A percentile compares a stretch with the other conserved stretches of the same genome.
Evolutionary conservation across 2,113 vertebrate genomes (phyloP).

Genomic region (Scortum barcoo): DNA sequence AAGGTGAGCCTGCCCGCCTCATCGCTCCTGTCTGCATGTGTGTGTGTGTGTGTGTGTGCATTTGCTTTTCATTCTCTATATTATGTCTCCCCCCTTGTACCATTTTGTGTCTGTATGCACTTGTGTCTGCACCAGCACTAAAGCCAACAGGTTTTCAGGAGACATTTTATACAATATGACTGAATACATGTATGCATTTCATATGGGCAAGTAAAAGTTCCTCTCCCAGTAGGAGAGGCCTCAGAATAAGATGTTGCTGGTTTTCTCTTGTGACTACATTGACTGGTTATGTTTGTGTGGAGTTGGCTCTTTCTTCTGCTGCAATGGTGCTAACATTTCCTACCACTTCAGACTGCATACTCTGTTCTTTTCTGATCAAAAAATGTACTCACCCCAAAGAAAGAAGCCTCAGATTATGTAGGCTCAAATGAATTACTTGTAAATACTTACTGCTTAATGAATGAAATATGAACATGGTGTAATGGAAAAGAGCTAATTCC

Average conservation of each 20-base stretch:
- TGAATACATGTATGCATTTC: background rate
- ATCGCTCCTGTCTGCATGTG: conserved; percentile 1
- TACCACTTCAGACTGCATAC: conserved; percentile 22
- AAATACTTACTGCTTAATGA: conserved; percentile 17
- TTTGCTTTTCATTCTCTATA: conserved; percentile 1
- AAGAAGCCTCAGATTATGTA: background rate
- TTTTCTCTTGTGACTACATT: background rate
- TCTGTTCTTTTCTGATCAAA: conserved; percentile 40
- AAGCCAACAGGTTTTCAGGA: conserved; percentile 8
- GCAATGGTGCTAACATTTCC: conserved; percentile 36
- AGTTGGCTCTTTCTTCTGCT: conserved; percentile 36
- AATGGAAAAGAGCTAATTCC: background rate
- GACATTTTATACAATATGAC: background rate
- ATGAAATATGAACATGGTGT: conserved; percentile 11
- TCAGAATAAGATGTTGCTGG: background rate
- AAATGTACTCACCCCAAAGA: background rate
- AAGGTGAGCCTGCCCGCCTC: conserved; percentile 53
- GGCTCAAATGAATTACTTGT: conserved; percentile 7
- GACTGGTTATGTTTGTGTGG: conserved; percentile 21
- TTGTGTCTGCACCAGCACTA: background rate
- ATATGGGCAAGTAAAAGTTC: background rate
- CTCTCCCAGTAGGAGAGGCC: background rate
- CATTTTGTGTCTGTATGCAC: background rate
- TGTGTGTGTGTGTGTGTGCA: background rate
- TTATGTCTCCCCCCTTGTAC: background rate